Evolutionary conservation across 2,888 invertebrate species (phyloP).

Genomic region (Apocheima hispidaria): DNA sequence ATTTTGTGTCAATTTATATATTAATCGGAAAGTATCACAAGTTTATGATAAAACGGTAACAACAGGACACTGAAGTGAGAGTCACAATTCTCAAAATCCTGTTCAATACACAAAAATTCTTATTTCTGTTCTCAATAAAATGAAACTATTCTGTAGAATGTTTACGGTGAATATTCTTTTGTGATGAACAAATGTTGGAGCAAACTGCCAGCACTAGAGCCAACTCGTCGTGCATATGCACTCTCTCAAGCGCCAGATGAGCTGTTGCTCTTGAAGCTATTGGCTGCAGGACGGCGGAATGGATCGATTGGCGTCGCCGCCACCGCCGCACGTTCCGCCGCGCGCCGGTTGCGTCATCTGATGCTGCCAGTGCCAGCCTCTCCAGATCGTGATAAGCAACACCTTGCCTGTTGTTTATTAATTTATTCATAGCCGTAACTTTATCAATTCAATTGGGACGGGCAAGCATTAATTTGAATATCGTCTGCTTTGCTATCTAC

Average conservation of each 20-base stretch:
- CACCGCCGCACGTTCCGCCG: constrained; percentile 11
- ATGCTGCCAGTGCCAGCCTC: constrained; percentile 42
- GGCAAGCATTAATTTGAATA: not conserved
- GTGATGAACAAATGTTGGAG: not conserved
- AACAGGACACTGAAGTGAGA: not conserved
- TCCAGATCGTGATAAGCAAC: constrained; percentile 44
- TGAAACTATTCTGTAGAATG: not conserved
- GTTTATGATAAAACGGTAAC: not conserved
- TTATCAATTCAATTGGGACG: not conserved
- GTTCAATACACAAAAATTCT: not conserved
- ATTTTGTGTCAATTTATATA: not conserved
- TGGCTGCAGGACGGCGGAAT: constrained; percentile 45
- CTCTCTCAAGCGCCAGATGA: no score
- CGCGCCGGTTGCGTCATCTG: constrained; percentile 49
- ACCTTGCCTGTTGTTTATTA: constrained; percentile 35
- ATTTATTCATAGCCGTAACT: not conserved
- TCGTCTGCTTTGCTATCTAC: not conserved
- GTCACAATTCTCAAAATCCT: not conserved
- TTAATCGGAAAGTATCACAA: not conserved
- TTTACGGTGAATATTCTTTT: not conserved
- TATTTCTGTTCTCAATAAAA: not conserved
- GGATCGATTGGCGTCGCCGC: constrained; percentile 54
- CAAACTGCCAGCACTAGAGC: not conserved
- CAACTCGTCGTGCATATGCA: no score
- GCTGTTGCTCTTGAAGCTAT: constrained; percentile 33